Evolutionary conservation across 2,797 vertebrate species (phyloP).

Genomic region (Numenius phaeopus): DNA sequence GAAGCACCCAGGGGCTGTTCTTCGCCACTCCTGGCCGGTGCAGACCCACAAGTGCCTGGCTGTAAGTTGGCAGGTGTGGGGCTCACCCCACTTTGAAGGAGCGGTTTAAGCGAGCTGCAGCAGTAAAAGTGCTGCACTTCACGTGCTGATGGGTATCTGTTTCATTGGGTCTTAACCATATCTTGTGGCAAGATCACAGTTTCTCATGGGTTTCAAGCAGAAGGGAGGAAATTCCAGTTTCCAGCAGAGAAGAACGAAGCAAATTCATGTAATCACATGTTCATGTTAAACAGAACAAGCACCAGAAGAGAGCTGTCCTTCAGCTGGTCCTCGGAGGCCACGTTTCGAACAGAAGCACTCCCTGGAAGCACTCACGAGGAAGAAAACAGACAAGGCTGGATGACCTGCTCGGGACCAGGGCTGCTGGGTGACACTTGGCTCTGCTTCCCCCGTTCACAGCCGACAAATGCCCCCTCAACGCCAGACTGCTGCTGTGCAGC

Average conservation of each 20-base stretch:
- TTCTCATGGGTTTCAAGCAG: slow-evolving; percentile 26
- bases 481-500: not conserved
- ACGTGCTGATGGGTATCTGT: not conserved
- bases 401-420: not conserved
- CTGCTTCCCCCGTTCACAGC: not conserved
- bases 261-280: slow-evolving; percentile 13
- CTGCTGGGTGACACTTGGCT: not conserved
- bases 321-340: not conserved
- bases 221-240: slow-evolving; percentile 42
- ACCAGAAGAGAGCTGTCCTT: slow-evolving; percentile 21
- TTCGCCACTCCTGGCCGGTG: not conserved
- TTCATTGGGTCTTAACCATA: not conserved
- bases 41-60: not conserved
- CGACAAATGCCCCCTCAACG: not conserved
- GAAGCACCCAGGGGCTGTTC: not conserved
- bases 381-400: not conserved
- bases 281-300: not conserved
- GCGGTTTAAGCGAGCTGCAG: not conserved
- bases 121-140: not conserved
- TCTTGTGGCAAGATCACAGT: slow-evolving; percentile 10
- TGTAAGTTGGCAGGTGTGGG: not conserved
- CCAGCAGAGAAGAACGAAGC: slow-evolving; percentile 15
- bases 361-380: not conserved
- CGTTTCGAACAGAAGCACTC: not conserved
- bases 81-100: not conserved